A percentile compares a stretch with the other conserved stretches of the same genome.
These are phyloP conservation scores for Speoplatyrhinus poulsoni DNA, from an alignment of 2,113 vertebrate species.

Conservation along the genomic window DNA sequence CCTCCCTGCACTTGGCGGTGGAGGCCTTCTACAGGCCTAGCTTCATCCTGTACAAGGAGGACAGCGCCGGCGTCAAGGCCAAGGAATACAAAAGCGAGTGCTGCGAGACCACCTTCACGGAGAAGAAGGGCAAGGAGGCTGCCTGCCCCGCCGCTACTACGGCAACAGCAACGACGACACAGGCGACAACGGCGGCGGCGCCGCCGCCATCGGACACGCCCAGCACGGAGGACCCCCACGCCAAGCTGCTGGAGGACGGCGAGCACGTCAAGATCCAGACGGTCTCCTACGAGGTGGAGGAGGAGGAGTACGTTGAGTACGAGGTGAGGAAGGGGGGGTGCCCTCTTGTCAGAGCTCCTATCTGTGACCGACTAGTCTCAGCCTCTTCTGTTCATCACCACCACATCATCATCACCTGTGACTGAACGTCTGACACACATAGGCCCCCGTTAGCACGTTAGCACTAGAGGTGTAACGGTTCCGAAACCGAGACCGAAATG, in stretches of 20 bases:
- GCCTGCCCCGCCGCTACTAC: constrained; percentile 24
- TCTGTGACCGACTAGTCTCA: no score
- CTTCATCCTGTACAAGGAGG: constrained; percentile 92
- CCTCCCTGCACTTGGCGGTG: constrained; percentile 91
- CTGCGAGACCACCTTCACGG: constrained; percentile 93
- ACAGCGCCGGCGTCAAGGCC: constrained; percentile 77
- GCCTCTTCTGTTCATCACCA: no score
- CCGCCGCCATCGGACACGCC: constrained; percentile 54
- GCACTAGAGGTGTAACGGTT: no score
- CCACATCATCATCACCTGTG: no score
- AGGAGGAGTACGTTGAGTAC: constrained; percentile 89
- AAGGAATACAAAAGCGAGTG: constrained; percentile 90
- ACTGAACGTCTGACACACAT: no score
- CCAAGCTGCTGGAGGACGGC: constrained; percentile 78
- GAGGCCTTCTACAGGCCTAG: constrained; percentile 92
- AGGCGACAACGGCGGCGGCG: no score
- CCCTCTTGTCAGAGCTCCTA: not conserved
- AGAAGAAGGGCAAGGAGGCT: constrained; percentile 78
- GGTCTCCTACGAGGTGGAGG: constrained; percentile 92
- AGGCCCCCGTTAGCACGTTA: no score
- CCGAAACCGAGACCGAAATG: no score
- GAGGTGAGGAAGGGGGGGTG: constrained; percentile 75
- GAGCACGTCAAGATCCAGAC: constrained; percentile 89
- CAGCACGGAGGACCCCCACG: constrained; percentile 65
- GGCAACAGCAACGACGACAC: no score